Evolutionary conservation across 1,140 invertebrate species (phyloP), one percentile per base, ranked within the genome.

Genomic region (Papilio glaucus): DNA sequence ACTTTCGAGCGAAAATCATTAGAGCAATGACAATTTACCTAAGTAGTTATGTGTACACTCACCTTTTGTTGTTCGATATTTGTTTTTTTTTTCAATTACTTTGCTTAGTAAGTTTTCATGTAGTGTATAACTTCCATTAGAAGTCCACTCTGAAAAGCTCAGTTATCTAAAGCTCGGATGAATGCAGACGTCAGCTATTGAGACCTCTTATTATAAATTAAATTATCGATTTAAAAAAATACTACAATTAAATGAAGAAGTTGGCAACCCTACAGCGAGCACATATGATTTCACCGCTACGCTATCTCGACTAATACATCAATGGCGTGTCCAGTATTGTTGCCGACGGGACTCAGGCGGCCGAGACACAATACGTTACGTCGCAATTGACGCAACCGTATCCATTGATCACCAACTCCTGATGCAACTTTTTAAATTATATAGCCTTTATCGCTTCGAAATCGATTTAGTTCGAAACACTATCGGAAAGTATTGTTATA

Each of bases 241-340:
- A 15, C 41, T 13, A 42, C 0, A 37, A 62, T 37, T 38, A 1
- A 29, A 18, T 4, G 1, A 9, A 2, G 2, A 29, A 62, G 18
- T 38, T 63, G 67, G 73, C 68, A 65, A 72, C 49, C 63, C 75
- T 65, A 69, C 62, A 65, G 10, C 33, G 71, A 62, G 71, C 77
- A 78, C 76, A 80, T 85, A 75, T 85, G 84, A 85, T 84, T 85
- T 86, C 84, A 82, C 81, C 71, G 75, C 74, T 24, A 68, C 67
- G 75, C 77, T 85, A 85, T 84, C 84, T 79, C 71, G 29, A 72
- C 79, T 83, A 83, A 84, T 86, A 81, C 82, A 86, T 86, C 84
- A 86, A 86, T 78, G 75, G 74, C 82, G 81, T 85, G 84, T 85
- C 84, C 81, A 77, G 78, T 77, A 81, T 83, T 84, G 84, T 85